Conservation (phyloP, 2,113 vertebrate genomes). For the Ochotona curzoniae region DNA sequence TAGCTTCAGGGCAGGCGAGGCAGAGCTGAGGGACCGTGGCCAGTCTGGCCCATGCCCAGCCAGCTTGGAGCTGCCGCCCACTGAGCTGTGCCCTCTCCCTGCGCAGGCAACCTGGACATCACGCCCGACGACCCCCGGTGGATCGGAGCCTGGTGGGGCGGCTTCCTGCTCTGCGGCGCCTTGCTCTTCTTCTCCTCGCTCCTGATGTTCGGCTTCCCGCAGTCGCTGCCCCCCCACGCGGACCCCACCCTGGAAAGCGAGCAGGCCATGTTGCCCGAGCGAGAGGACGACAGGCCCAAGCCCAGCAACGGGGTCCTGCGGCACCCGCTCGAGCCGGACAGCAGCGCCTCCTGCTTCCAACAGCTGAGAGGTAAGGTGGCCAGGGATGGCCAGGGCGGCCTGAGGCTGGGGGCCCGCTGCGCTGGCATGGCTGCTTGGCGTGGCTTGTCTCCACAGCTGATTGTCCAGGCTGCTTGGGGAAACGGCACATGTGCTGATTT, state of each 20-base stretch:
- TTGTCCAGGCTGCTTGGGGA: not conserved
- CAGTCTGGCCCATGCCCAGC: too few species aligned
- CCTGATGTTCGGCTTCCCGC: constrained; percentile 98
- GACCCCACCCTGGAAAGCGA: constrained; percentile 91
- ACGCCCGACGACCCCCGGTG: constrained; percentile 97
- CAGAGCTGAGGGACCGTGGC: too few species aligned
- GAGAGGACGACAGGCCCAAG: constrained; percentile 91
- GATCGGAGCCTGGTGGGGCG: constrained; percentile 99
- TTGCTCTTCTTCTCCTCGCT: constrained; percentile 98
- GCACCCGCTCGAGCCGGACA: constrained; percentile 86
- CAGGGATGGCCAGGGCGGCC: too few species aligned
- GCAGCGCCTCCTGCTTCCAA: constrained; percentile 93
- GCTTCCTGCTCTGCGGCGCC: constrained; percentile 98
- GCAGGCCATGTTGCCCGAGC: constrained; percentile 94
- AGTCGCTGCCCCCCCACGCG: constrained; percentile 89
- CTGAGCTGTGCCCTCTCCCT: not conserved
- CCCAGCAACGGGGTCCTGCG: constrained; percentile 92
- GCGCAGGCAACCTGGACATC: constrained; percentile 92
- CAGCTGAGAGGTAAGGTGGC: constrained; percentile 93
- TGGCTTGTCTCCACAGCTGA: too few species aligned
- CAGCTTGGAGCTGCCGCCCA: too few species aligned
- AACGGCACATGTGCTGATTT: not conserved
- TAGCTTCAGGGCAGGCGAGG: too few species aligned
- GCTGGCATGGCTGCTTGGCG: too few species aligned
- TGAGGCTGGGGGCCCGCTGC: too few species aligned